Base-by-base conservation (phyloP, 2,797 vertebrate species). In the Coregonus ussuriensis region DNA sequence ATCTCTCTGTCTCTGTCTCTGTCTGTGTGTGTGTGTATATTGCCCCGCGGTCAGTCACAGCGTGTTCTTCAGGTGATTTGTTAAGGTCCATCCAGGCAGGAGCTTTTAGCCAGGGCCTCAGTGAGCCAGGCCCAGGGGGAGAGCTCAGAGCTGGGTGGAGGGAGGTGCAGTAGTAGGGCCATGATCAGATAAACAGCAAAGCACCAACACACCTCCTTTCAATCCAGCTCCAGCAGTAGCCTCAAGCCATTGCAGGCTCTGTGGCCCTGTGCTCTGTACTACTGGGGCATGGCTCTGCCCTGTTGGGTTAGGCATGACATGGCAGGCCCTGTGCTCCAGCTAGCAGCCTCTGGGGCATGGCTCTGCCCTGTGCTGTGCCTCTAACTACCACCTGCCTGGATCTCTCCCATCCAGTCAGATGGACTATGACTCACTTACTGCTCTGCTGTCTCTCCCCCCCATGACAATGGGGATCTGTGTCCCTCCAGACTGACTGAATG, bases 381-480 rank as follows among this genome's bases (percentile, higher is more conserved):
- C 56, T 25, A 59, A 6, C 56, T 21, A 62, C 4, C 6, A 62
- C n/a, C 18, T 21, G 18, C 41, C 9, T 47, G 41, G 41, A 2
- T 69, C 66, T 70, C 35, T 35, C 14, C 35, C 67, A 9, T 66
- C 41, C 51, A 29, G 52, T 18, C 14, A n/a, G 16, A 16, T 56
- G n/a, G n/a, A 18, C 56, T 62, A 53, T 35, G 29, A 18, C 31
- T 76, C 66, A 54, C 74, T 33, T 31, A 25, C 35, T 14, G 15
- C n/a, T 4, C 6, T 7, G n/a, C 62, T n/a, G 41, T 37, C n/a
- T 7, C 54, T 9, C 33, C 4, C 33, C 69, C 18, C 56, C 25
- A 54, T 56, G 33, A 72, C 18, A 65, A 4, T 21, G 63, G 66
- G 79, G 71, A 77, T 71, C 79, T 71, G 66, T 80, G 52, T 69